Evolutionary conservation across 1,140 invertebrate genomes (phyloP), one percentile per base, ranked within the genome.

Genomic region (Diorhabda carinulata): DNA sequence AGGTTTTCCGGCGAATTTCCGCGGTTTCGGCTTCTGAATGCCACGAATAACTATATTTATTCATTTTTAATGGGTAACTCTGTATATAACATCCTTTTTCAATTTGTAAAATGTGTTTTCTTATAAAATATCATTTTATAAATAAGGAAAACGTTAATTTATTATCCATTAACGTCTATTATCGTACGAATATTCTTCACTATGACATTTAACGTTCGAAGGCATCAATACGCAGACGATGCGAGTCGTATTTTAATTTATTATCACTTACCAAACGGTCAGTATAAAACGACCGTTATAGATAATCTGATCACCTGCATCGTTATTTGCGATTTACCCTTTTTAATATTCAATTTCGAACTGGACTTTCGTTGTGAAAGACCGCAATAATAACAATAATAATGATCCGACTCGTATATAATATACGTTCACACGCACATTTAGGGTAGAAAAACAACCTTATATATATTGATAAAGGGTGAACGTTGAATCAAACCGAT

Each of bases 271-370:
- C 25, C 58, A 41, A 60, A 25, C 58, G 42, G 58, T 60, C 42
- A 25, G 25, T 25, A 25, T 25, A 25, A 52, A 52, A 52, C 43
- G 61, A 62, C 61, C 61, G 61, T 62, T 62, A 62, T 62, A 62
- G 61, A 62, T 62, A 43, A 62, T 62, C 61, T 62, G 61, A 62
- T 62, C 61, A 62, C 61, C 61, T 62, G 61, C 61, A 43, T 47
- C 61, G 47, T 52, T 52, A 52, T 52, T 52, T n/a, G 47, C 47
- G 6, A 52, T 52, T 25, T n/a, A 10, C 42, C 61, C 61, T 62
- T 8, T 62, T 62, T 62, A 62, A 62, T 62, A 62, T 62, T 62
- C 61, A 62, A 62, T 9, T 62, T 62, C 61, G 42, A 62, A 47
- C 41, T 62, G 61, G 61, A 62, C 61, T 43, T 62, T 25, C 25